Percentiles rank a stretch among this genome's conserved stretches.
These are phyloP conservation scores for Drosophila subpulchrella DNA, from an alignment of 1,140 invertebrate species.

Conservation along the genomic window DNA sequence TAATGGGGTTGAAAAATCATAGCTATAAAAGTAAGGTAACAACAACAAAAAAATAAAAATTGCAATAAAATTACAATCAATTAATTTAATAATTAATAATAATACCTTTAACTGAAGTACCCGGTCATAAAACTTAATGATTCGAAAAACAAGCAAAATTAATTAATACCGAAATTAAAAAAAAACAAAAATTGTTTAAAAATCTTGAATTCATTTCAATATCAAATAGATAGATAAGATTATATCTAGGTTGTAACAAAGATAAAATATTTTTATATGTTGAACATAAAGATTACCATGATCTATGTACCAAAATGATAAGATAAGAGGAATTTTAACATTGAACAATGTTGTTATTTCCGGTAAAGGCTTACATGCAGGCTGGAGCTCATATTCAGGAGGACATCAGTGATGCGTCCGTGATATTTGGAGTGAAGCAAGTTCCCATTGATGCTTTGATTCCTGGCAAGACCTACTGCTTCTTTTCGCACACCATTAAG, in stretches of 20 bases:
- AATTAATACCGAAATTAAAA: neutral
- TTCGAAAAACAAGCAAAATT: neutral
- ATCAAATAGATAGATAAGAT: too few species aligned
- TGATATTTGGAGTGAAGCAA: conserved; percentile 99
- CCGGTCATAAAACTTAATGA: neutral
- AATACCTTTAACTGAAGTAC: neutral
- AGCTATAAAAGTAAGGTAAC: neutral
- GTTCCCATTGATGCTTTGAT: conserved; percentile 97
- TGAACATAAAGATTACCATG: neutral
- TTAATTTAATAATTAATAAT: neutral
- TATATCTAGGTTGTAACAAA: neutral
- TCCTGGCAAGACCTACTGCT: conserved; percentile 98
- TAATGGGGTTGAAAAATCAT: conserved; percentile 5
- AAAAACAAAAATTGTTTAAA: neutral
- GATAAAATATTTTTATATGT: neutral
- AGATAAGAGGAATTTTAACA: neutral
- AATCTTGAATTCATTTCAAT: too few species aligned
- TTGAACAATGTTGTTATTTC: neutral
- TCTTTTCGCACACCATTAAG: conserved; percentile 99
- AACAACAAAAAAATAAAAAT: neutral
- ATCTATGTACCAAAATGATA: neutral
- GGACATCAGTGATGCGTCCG: conserved; percentile 97
- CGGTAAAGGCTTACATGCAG: conserved; percentile 90
- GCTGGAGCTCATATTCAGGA: conserved; percentile 97
- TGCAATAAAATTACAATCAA: neutral